These are phyloP conservation scores for Empidonax alnorum DNA, from an alignment of 2,113 vertebrate species.

Conservation along the genomic window DNA sequence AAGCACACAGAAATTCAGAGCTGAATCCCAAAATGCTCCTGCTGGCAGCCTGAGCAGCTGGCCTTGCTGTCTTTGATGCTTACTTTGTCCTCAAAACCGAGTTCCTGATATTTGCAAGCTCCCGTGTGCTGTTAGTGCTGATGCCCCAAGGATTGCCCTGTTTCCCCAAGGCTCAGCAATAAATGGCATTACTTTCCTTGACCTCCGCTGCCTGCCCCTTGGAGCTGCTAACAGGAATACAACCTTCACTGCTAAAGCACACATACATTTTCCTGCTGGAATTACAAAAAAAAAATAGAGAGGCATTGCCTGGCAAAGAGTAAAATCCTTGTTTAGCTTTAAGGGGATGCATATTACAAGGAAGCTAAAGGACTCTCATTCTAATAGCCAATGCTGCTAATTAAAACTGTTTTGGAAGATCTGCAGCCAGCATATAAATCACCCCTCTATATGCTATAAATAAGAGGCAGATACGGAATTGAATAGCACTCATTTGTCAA, in stretches of 20 bases:
- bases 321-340: conserved; percentile 41
- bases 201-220: not conserved
- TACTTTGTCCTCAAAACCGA: not conserved
- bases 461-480: conserved; percentile 71
- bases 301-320: conserved; percentile 45
- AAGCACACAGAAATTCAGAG: not conserved
- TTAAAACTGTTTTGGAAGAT: conserved; percentile 74
- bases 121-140: fast-evolving
- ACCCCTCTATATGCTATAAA: conserved; percentile 70
- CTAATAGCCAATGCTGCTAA: conserved; percentile 72
- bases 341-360: conserved; percentile 6
- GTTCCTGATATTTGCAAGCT: not conserved
- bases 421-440: conserved; percentile 71
- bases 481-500: conserved; percentile 77
- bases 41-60: not conserved
- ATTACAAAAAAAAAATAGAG: not conserved
- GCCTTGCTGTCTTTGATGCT: fast-evolving
- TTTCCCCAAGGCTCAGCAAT: not conserved
- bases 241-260: conserved; percentile 5
- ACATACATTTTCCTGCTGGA: conserved; percentile 24
- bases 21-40: fast-evolving
- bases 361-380: conserved; percentile 43
- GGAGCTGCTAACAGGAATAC: not conserved
- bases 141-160: not conserved
- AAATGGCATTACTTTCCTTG: not conserved